phyloP scores from a whole-genome alignment of 2,797 vertebrate genomes.

The Cirrhinus molitorella region DNA sequence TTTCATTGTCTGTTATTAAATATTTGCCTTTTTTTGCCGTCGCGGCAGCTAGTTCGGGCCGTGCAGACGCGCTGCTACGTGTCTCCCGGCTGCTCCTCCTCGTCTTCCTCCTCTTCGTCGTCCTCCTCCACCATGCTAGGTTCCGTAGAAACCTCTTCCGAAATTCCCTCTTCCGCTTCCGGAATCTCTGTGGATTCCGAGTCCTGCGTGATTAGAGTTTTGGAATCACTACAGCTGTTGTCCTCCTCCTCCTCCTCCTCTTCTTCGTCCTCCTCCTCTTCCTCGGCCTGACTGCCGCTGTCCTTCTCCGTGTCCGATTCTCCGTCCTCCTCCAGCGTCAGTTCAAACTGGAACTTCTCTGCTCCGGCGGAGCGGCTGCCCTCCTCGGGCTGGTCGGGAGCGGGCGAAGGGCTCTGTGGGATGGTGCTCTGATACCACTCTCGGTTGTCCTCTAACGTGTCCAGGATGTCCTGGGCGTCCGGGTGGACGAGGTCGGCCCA shows the following conservation, averaged over 20 bases:
- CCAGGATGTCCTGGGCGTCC: constrained; percentile 82
- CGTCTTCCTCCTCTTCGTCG: constrained; percentile 65
- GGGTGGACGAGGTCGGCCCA: constrained; percentile 86
- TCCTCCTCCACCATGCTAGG: constrained; percentile 70
- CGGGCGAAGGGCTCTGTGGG: constrained; percentile 75
- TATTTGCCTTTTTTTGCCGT: constrained; percentile 6
- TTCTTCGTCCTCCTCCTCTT: constrained; percentile 64
- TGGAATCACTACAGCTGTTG: constrained; percentile 86
- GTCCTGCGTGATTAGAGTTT: constrained; percentile 88
- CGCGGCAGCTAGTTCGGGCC: not conserved
- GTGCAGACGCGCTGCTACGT: constrained; percentile 77
- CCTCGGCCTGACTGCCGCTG: constrained; percentile 63
- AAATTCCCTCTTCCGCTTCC: constrained; percentile 69
- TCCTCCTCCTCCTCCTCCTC: constrained; percentile 74
- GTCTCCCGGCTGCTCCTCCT: constrained; percentile 71
- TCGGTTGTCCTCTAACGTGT: constrained; percentile 84
- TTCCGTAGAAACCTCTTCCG: constrained; percentile 71
- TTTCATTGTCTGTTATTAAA: constrained; percentile 51
- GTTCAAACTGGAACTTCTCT: constrained; percentile 81
- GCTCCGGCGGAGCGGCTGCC: not conserved
- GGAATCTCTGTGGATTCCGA: constrained; percentile 86
- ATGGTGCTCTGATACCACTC: constrained; percentile 88
- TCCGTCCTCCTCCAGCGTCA: constrained; percentile 78
- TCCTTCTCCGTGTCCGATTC: constrained; percentile 68
- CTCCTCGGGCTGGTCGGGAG: constrained; percentile 49